phyloP scores from a whole-genome alignment of 2,797 vertebrate species.

The Buceros bicornis region DNA sequence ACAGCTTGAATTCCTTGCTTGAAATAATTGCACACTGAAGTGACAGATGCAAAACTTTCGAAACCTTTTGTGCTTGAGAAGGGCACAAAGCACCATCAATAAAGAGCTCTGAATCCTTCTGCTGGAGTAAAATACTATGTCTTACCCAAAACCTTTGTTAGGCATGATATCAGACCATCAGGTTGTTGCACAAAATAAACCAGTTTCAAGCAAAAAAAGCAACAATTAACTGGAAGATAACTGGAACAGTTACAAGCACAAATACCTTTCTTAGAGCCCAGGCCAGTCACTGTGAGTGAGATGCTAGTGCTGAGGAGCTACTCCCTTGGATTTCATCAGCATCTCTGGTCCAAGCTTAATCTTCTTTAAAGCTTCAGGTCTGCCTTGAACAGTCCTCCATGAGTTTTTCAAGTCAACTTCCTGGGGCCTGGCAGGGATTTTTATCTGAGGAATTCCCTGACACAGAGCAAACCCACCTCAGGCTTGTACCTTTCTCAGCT shows the following conservation, averaged over 20 bases:
- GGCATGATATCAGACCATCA: neutral
- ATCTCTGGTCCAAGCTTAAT: neutral
- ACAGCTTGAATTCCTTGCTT: neutral
- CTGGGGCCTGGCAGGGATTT: neutral
- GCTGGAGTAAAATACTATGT: neutral
- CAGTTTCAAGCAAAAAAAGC: neutral
- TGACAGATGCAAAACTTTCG: neutral
- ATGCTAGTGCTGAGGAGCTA: rapidly evolving
- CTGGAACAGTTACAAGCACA: neutral
- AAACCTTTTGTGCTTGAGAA: neutral
- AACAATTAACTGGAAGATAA: neutral
- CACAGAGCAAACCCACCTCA: neutral
- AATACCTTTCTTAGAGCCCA: neutral
- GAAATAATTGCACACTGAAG: neutral
- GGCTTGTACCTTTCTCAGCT: neutral
- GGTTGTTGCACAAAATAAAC: neutral
- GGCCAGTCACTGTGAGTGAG: neutral
- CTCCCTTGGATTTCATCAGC: neutral
- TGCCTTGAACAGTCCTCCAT: neutral
- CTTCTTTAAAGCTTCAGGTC: neutral
- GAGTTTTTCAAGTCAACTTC: neutral
- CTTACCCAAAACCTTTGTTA: neutral
- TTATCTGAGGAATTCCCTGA: neutral
- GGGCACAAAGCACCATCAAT: neutral
- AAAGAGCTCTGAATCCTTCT: neutral